phyloP scores from a whole-genome alignment of 1,140 invertebrate species.

The Drosophila fuyamai region DNA sequence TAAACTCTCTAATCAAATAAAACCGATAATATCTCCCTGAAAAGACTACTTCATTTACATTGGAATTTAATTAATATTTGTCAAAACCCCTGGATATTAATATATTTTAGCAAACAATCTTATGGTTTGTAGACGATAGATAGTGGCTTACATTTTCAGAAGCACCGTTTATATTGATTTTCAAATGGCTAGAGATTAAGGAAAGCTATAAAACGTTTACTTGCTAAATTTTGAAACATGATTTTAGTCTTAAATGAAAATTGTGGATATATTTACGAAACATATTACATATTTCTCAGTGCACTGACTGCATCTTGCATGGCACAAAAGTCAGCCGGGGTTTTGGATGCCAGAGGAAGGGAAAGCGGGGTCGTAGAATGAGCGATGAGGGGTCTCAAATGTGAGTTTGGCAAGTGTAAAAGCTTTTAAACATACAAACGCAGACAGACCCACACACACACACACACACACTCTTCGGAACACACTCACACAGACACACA shows the following conservation, averaged over 20 bases:
- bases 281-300: background rate
- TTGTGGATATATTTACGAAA: background rate
- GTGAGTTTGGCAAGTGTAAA: conserved; percentile 77
- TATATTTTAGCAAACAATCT: too few relatives aligned
- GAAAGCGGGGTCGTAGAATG: conserved; percentile 4
- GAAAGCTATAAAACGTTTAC: too few relatives aligned
- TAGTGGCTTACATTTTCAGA: too few relatives aligned
- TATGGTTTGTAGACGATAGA: too few relatives aligned
- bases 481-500: background rate
- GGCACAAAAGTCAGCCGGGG: conserved; percentile 68
- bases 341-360: background rate
- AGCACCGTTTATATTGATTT: too few relatives aligned
- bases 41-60: too few relatives aligned
- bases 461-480: background rate
- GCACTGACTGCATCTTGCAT: conserved; percentile 40
- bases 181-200: too few relatives aligned
- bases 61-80: too few relatives aligned
- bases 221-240: too few relatives aligned
- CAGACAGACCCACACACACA: conserved; percentile 6
- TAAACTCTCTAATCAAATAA: too few relatives aligned
- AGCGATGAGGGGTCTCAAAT: conserved; percentile 47
- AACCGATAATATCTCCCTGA: too few relatives aligned
- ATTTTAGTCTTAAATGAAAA: background rate
- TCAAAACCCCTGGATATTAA: too few relatives aligned
- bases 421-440: conserved; percentile 78